phyloP scores from a whole-genome alignment of 2,797 vertebrate genomes.

The Linurgus olivaceus region DNA sequence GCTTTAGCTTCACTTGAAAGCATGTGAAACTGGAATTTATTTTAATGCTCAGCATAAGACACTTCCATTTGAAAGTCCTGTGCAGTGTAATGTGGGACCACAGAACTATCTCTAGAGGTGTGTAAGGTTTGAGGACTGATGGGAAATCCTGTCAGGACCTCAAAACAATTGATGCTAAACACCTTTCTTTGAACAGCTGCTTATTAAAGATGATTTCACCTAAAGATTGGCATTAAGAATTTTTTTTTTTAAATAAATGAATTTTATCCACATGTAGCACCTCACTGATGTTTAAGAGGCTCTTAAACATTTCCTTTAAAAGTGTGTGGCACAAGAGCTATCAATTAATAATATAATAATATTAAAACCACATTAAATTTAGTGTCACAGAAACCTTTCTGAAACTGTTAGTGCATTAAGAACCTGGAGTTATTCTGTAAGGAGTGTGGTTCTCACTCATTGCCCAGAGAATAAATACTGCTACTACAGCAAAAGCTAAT shows the following conservation, averaged over 20 bases:
- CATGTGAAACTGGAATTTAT: background rate
- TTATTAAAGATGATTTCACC: background rate
- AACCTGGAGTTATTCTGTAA: conserved; percentile 40
- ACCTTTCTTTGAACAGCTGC: background rate
- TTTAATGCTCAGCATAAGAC: background rate
- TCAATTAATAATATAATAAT: background rate
- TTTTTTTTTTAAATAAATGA: background rate
- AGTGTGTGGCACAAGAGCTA: background rate
- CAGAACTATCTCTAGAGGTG: background rate
- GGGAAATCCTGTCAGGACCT: background rate
- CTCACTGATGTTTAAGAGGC: background rate
- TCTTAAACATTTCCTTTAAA: background rate
- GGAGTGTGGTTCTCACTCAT: conserved; percentile 55
- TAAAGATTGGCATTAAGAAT: background rate
- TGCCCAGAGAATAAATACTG: conserved; percentile 54
- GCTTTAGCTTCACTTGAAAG: background rate
- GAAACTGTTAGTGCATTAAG: conserved; percentile 36
- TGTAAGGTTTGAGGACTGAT: background rate
- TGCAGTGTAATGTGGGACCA: background rate
- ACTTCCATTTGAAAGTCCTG: background rate
- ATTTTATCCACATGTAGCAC: background rate
- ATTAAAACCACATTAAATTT: background rate
- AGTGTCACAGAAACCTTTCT: background rate
- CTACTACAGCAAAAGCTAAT: conserved; percentile 59
- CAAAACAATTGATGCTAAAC: background rate